These are phyloP conservation scores for Dorcus hopei DNA, from an alignment of 2,888 invertebrate species.

Conservation along the genomic window DNA sequence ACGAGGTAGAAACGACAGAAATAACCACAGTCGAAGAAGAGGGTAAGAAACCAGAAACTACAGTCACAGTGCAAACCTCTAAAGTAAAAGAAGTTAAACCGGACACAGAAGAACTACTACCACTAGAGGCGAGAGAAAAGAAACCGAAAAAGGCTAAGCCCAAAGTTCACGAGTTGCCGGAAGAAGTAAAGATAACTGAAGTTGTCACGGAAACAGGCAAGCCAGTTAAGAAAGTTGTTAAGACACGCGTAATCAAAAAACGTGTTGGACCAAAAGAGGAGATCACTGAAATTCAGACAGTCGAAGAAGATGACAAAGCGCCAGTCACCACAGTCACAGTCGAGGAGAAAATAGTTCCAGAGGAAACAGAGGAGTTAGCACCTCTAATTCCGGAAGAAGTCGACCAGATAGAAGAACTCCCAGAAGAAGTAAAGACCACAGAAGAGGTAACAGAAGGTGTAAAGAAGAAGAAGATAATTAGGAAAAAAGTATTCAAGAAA, in stretches of 20 bases:
- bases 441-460: constrained; percentile 43
- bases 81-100: constrained; percentile 18
- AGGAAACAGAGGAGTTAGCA: constrained; percentile 25
- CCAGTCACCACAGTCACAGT: constrained; percentile 46
- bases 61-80: constrained; percentile 27
- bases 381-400: constrained; percentile 27
- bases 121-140: constrained; percentile 21
- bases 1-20: constrained; percentile 22
- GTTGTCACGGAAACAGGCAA: constrained; percentile 29
- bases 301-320: constrained; percentile 49
- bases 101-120: not conserved
- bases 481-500: constrained; percentile 41
- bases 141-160: constrained; percentile 11
- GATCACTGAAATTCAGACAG: constrained; percentile 49
- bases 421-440: constrained; percentile 36
- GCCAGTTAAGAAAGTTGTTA: constrained; percentile 32
- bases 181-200: constrained; percentile 34
- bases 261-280: constrained; percentile 38
- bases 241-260: constrained; percentile 38
- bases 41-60: constrained; percentile 36
- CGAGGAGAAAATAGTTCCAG: constrained; percentile 31
- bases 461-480: constrained; percentile 39
- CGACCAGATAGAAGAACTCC: constrained; percentile 33
- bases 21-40: constrained; percentile 37
- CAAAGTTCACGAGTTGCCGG: constrained; percentile 29